Base-by-base conservation (phyloP, 2,888 invertebrate species). In the Ganaspis brasiliensis region DNA sequence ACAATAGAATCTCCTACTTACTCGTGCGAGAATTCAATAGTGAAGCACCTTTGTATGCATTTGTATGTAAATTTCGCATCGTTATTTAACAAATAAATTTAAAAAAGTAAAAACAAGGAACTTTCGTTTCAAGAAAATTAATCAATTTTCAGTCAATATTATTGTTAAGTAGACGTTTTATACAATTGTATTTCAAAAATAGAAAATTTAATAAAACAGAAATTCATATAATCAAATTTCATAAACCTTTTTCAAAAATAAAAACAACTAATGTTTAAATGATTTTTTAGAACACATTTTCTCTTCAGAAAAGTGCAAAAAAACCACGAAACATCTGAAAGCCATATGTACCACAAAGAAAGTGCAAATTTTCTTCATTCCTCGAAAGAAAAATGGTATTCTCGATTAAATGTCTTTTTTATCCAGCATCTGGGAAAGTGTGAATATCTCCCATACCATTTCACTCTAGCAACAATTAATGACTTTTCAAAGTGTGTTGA, bases 11-110 rank as follows among this genome's bases (percentile, higher is more conserved):
- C 59, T 59, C 59, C 19, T 67, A 21, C 21, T 67, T 24, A 45
- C 45, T 45, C 63, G 63, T 21, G 63, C 63, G 40, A 67, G 63
- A 67, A 67, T 67, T 67, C 63, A 45, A 40, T 24, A 67, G 59
- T 59, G 31, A 59, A 67, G 14, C 37, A 21, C 37, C 21, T 40
- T 63, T 63, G 37, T 63, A 14, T 63, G 63, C 21, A 63, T 40
- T 63, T 63, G 6, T 40, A 40, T 63, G 63, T 37, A 63, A 63
- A 40, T 63, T 63, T 63, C 19, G 14, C 37, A 63, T 63, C 21
- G 63, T 63, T 63, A 63, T 63, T 21, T 19, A 63, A 63, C 37
- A 40, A 21, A 21, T 21, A 63, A 40, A 63, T 9, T 9, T 8
- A 9, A 61, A 61, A 61, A 19, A 19, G 1, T n/a, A 16, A n/a